A percentile compares a stretch with the other conserved stretches of the same genome.
Conservation (phyloP, 1,140 invertebrate genomes). For the Trichomalopsis sarcophagae region DNA sequence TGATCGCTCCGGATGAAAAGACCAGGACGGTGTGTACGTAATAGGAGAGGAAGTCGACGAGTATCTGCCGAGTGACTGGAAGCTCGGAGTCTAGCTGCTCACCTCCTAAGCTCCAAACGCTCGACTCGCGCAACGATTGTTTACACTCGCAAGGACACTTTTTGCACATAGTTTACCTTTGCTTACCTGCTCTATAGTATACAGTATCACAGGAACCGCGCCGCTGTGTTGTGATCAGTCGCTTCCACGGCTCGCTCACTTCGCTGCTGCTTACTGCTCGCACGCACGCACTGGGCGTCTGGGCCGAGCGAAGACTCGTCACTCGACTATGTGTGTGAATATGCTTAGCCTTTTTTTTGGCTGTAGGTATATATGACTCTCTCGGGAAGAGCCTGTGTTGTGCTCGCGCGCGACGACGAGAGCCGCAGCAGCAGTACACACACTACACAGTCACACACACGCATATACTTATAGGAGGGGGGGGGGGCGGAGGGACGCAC, state of each 20-base stretch:
- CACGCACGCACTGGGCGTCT: background rate
- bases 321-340: background rate
- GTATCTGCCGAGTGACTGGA: background rate
- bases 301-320: no score
- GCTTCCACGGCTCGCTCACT: background rate
- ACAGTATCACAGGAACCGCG: background rate
- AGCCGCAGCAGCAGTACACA: background rate
- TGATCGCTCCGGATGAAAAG: slow-evolving; percentile 55
- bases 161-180: slow-evolving; percentile 36
- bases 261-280: background rate
- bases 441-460: no score
- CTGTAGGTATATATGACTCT: no score
- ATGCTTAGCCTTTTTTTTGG: background rate
- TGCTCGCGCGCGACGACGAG: background rate
- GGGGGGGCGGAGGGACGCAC: no score
- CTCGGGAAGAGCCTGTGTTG: background rate
- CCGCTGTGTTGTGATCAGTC: background rate
- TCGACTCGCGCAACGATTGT: slow-evolving; percentile 7
- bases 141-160: slow-evolving; percentile 47
- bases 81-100: background rate
- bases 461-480: no score
- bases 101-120: background rate
- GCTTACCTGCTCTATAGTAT: slow-evolving; percentile 10
- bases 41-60: background rate
- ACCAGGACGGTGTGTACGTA: background rate